Base-by-base conservation (phyloP, 2,888 invertebrate species). In the Callyntrura sp. region DNA sequence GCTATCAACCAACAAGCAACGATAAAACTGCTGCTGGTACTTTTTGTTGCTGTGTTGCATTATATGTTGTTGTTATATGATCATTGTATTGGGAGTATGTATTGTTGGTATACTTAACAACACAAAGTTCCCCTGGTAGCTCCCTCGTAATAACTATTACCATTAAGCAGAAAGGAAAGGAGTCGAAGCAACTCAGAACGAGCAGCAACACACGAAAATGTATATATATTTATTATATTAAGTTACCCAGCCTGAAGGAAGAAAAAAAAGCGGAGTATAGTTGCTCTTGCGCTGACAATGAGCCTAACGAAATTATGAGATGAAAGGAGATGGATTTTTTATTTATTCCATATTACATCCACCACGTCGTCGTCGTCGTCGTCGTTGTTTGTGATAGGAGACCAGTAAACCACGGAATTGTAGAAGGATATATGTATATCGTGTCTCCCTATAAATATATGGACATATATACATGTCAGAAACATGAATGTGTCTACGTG, bases 211-310 rank as follows among this genome's bases (percentile, higher is more conserved):
- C 14, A n/a, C 60, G 35, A 35, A 35, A 4, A 35, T 4, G 6
- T 35, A 6, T 35, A 35, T 35, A 35, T 35, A 35, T 35, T 35
- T 35, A 35, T 35, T 35, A 35, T 35, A 35, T 35, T 35, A 35
- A 35, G 35, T 35, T 35, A 35, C 35, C 35, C 35, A 65, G n/a
- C 65, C 28, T 28, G 23, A 51, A 51, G 51, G 1, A 17, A 23
- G 0, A 6, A 43, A 43, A 43, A 70, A 70, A 70, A 70, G 45
- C 70, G 35, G 35, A 70, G 20, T 48, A 73, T 45, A 43, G 23
- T 48, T 73, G 73, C 57, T 60, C 57, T 65, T 25, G 23, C 23
- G 48, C 48, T 73, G 73, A 73, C 73, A 73, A 73, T 73, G 73
- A 68, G 68, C 23, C 68, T 17, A 68, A 11, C n/a, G 35, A 68